Conservation (phyloP, 2,888 invertebrate species). For the Cephus sareptanus region DNA sequence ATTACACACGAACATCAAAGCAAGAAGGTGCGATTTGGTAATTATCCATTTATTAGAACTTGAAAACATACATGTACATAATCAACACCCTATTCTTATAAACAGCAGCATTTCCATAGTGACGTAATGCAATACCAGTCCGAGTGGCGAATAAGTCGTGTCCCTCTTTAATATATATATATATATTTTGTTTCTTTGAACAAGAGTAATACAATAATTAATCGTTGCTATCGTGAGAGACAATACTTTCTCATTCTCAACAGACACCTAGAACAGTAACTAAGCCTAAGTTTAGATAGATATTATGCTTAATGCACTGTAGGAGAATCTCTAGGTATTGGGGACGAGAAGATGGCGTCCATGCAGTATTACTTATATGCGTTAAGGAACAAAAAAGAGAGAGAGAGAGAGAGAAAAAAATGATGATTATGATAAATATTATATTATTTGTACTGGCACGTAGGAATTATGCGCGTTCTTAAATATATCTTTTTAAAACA, state of each 20-base stretch:
- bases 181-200: not conserved
- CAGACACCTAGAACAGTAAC: not conserved
- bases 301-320: not conserved
- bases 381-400: not conserved
- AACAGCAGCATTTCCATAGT: slow-evolving; percentile 52
- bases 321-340: not conserved
- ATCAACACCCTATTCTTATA: slow-evolving; percentile 38
- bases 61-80: slow-evolving; percentile 56
- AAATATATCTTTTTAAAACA: not conserved
- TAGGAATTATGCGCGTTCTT: not conserved
- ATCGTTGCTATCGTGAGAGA: slow-evolving; percentile 9
- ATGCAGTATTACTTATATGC: not conserved
- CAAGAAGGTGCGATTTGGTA: slow-evolving; percentile 36
- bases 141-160: not conserved
- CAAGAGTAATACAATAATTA: slow-evolving; percentile 1
- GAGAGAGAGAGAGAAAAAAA: no score
- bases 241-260: slow-evolving; percentile 1
- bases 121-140: not conserved
- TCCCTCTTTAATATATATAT: not conserved
- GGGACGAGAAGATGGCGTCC: not conserved
- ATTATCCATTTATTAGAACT: slow-evolving; percentile 53
- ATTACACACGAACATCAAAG: slow-evolving; percentile 44
- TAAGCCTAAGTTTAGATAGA: not conserved
- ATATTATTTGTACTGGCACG: not conserved
- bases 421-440: not conserved